A percentile compares a stretch with the other conserved stretches of the same genome.
phyloP scores from a whole-genome alignment of 2,888 invertebrate species.

The Rhopalosiphum nymphaeae region DNA sequence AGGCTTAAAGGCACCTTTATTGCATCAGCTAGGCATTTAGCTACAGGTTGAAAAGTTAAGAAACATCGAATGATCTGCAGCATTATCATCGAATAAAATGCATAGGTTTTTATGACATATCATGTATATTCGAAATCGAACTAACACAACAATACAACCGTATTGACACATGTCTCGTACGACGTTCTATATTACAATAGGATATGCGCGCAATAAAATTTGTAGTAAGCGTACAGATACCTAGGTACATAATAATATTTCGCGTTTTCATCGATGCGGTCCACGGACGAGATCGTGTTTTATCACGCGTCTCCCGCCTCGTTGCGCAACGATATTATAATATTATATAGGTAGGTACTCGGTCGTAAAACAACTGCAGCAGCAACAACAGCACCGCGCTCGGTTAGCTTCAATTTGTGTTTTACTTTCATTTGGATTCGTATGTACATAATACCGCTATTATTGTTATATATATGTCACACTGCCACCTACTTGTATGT shows the following conservation, averaged over 20 bases:
- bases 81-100: neutral
- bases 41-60: neutral
- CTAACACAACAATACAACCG: neutral
- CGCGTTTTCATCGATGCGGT: neutral
- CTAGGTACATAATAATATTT: neutral
- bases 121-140: neutral
- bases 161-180: neutral
- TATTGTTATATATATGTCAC: neutral
- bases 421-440: neutral
- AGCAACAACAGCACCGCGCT: neutral
- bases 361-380: neutral
- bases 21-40: too few relatives aligned
- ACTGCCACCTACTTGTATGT: neutral
- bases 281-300: neutral
- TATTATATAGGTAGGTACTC: neutral
- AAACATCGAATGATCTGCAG: neutral
- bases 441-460: neutral
- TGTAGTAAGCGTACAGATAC: neutral
- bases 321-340: neutral
- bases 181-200: neutral
- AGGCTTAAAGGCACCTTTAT: too few relatives aligned
- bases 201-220: neutral
- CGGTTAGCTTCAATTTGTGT: conserved; percentile 3
- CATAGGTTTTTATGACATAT: too few relatives aligned
- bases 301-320: neutral